Evolutionary conservation across 2,113 vertebrate species (phyloP).

Genomic region (Montifringilla adamsi): DNA sequence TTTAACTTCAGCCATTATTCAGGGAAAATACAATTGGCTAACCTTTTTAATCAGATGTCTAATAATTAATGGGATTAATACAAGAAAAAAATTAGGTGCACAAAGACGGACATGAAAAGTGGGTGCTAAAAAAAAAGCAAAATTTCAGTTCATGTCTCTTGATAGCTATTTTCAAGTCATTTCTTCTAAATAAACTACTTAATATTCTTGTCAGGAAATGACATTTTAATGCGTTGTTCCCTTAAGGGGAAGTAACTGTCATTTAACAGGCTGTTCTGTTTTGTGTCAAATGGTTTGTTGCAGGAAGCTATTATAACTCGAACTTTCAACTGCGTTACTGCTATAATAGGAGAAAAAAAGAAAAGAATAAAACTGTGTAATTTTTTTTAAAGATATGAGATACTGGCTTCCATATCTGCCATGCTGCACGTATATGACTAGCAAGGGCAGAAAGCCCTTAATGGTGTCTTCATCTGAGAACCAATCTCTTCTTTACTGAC

Average conservation of each 20-base stretch:
- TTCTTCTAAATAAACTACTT: constrained; percentile 73
- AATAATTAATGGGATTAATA: constrained; percentile 66
- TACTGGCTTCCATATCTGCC: constrained; percentile 59
- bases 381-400: constrained; percentile 57
- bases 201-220: constrained; percentile 72
- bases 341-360: constrained; percentile 54
- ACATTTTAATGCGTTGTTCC: constrained; percentile 70
- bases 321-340: constrained; percentile 75
- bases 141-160: constrained; percentile 74
- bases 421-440: constrained; percentile 63
- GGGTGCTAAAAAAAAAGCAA: constrained; percentile 78
- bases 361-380: constrained; percentile 16
- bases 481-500: constrained; percentile 55
- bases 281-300: constrained; percentile 71
- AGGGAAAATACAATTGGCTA: constrained; percentile 83
- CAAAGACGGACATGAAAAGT: constrained; percentile 71
- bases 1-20: constrained; percentile 80
- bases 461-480: constrained; percentile 6
- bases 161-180: constrained; percentile 73
- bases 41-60: constrained; percentile 64
- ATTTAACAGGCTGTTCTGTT: constrained; percentile 70
- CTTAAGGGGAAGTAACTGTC: constrained; percentile 69
- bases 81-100: constrained; percentile 72
- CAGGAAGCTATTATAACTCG: constrained; percentile 79
- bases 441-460: constrained; percentile 19